phyloP scores from a whole-genome alignment of 2,888 invertebrate species.

The Coleophora deauratella region DNA sequence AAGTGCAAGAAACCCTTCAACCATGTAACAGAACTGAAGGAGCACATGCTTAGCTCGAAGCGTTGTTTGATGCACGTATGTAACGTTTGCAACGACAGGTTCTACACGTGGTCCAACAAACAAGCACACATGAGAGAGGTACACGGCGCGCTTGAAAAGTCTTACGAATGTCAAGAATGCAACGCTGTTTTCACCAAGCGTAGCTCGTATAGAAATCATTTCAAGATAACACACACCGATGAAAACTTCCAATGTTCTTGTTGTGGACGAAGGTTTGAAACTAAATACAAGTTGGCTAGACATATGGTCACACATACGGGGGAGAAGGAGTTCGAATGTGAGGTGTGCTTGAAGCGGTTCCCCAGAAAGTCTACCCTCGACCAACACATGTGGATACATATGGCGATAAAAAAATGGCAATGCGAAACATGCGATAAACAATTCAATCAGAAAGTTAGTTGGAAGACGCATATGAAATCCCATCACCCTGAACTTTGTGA shows the following conservation, averaged over 20 bases:
- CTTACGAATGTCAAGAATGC: slow-evolving; percentile 26
- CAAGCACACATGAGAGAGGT: slow-evolving; percentile 20
- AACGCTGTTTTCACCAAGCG: slow-evolving; percentile 20
- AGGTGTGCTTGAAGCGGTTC: slow-evolving; percentile 31
- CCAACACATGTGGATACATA: slow-evolving; percentile 28
- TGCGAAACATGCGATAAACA: slow-evolving; percentile 22
- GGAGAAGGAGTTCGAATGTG: slow-evolving; percentile 37
- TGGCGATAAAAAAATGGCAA: slow-evolving; percentile 17
- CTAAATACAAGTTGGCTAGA: slow-evolving; percentile 35
- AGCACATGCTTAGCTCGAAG: slow-evolving; percentile 21
- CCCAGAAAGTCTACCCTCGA: slow-evolving; percentile 17
- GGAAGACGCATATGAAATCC: slow-evolving; percentile 26
- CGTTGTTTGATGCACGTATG: slow-evolving; percentile 27
- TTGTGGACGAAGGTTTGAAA: slow-evolving; percentile 31
- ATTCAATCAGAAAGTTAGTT: slow-evolving; percentile 26
- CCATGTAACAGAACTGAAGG: slow-evolving; percentile 18
- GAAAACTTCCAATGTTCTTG: slow-evolving; percentile 14
- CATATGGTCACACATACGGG: slow-evolving; percentile 44
- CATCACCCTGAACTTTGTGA: slow-evolving; percentile 37
- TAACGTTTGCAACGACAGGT: slow-evolving; percentile 24
- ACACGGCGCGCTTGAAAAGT: slow-evolving; percentile 19
- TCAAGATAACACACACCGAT: slow-evolving; percentile 19
- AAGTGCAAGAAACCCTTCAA: slow-evolving; percentile 26
- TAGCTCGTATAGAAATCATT: slow-evolving; percentile 20
- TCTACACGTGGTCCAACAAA: slow-evolving; percentile 20